Evolutionary conservation across 2,888 invertebrate species (phyloP).

Genomic region (Hyposoter dolosus): DNA sequence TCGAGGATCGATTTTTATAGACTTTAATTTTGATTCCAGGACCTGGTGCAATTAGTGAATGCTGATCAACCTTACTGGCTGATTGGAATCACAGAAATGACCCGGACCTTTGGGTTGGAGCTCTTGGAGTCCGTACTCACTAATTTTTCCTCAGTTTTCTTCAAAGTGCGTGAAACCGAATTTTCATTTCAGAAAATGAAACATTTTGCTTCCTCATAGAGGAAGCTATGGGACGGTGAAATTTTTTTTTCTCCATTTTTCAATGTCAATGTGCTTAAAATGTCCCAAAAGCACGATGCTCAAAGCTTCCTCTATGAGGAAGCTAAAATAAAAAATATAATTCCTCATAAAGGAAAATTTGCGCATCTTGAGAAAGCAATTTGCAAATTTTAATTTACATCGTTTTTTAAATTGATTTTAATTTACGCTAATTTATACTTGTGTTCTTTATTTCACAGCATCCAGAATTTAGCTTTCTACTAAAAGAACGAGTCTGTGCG

Average conservation of each 20-base stretch:
- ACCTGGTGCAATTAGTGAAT: conserved; percentile 98
- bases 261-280: too few species aligned
- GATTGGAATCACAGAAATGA: conserved; percentile 98
- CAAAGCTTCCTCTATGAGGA: too few species aligned
- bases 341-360: too few species aligned
- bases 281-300: too few species aligned
- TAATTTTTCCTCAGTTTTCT: conserved; percentile 94
- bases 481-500: conserved; percentile 99
- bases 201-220: too few species aligned
- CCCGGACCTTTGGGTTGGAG: conserved; percentile 98
- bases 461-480: conserved; percentile 95
- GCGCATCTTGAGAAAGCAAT: too few species aligned
- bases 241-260: too few species aligned
- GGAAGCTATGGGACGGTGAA: too few species aligned
- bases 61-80: conserved; percentile 98
- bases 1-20: conserved; percentile 1
- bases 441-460: conserved; percentile 88
- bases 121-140: conserved; percentile 96
- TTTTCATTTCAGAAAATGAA: background rate
- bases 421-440: background rate
- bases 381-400: too few species aligned
- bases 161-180: conserved; percentile 87
- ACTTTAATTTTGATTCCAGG: conserved; percentile 86
- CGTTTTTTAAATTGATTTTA: background rate
- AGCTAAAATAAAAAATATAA: too few species aligned